These are phyloP conservation scores for Ailurus styani DNA, from an alignment of 2,113 vertebrate genomes.

Conservation along the genomic window DNA sequence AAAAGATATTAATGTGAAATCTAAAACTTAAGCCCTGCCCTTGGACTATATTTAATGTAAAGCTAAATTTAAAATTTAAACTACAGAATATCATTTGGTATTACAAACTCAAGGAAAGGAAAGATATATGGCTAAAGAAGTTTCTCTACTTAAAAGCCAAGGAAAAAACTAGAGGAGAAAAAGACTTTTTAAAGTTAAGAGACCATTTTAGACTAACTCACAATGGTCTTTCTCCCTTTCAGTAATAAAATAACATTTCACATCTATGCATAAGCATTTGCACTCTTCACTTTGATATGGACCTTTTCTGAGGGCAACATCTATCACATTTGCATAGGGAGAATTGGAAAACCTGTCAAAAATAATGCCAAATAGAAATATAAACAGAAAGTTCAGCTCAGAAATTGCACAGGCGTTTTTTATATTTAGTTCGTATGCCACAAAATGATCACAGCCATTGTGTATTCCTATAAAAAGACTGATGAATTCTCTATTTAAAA, in stretches of 20 bases:
- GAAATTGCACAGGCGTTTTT: background rate
- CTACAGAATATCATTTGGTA: background rate
- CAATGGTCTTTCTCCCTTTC: background rate
- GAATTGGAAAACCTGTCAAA: background rate
- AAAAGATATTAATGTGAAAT: background rate
- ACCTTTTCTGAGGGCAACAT: background rate
- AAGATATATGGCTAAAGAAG: background rate
- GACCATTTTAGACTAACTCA: background rate
- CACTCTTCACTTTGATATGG: background rate
- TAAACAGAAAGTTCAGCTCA: background rate
- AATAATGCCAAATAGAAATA: background rate
- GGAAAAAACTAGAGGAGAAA: no score
- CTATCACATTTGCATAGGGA: background rate
- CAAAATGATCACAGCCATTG: background rate
- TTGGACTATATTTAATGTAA: background rate
- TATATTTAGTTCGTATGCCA: background rate
- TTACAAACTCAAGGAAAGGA: background rate
- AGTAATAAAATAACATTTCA: background rate
- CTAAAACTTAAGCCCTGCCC: background rate
- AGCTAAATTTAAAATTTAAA: background rate
- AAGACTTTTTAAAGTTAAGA: background rate
- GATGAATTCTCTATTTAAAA: background rate
- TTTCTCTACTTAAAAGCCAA: background rate
- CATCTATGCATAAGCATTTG: background rate
- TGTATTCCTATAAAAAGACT: background rate